These are phyloP conservation scores for Netelia melanura DNA, from an alignment of 2,888 invertebrate genomes.

Conservation along the genomic window DNA sequence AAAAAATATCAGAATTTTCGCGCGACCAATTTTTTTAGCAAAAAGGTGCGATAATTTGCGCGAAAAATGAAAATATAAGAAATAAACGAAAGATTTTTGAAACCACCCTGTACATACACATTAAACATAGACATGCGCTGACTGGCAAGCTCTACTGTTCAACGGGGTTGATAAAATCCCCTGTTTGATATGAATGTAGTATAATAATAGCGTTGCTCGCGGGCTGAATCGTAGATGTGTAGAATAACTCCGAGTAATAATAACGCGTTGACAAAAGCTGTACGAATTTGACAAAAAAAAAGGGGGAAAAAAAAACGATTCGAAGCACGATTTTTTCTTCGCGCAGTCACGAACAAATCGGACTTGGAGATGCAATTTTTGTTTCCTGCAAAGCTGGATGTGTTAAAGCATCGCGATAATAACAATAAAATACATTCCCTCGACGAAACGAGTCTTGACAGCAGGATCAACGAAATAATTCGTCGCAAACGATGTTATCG, in stretches of 20 bases:
- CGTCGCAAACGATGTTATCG: slow-evolving; percentile 4
- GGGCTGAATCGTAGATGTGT: slow-evolving; percentile 11
- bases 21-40: too few relatives aligned
- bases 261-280: slow-evolving; percentile 5
- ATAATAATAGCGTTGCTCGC: slow-evolving; percentile 20
- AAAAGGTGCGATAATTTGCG: too few relatives aligned
- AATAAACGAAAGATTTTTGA: too few relatives aligned
- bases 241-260: slow-evolving; percentile 9
- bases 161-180: slow-evolving; percentile 46
- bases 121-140: background rate
- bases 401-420: slow-evolving; percentile 6
- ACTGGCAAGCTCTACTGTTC: slow-evolving; percentile 35
- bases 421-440: slow-evolving; percentile 63
- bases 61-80: background rate
- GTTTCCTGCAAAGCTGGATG: slow-evolving; percentile 10
- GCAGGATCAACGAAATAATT: slow-evolving; percentile 48
- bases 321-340: slow-evolving; percentile 18
- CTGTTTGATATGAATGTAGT: slow-evolving; percentile 48
- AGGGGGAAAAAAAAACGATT: background rate
- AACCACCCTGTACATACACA: too few relatives aligned
- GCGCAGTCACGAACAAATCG: background rate
- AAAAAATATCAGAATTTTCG: too few relatives aligned
- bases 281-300: slow-evolving; percentile 9
- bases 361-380: background rate
- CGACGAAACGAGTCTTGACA: slow-evolving; percentile 27